These are phyloP conservation scores for Brenthis daphne DNA, from an alignment of 2,888 invertebrate species.

Conservation along the genomic window DNA sequence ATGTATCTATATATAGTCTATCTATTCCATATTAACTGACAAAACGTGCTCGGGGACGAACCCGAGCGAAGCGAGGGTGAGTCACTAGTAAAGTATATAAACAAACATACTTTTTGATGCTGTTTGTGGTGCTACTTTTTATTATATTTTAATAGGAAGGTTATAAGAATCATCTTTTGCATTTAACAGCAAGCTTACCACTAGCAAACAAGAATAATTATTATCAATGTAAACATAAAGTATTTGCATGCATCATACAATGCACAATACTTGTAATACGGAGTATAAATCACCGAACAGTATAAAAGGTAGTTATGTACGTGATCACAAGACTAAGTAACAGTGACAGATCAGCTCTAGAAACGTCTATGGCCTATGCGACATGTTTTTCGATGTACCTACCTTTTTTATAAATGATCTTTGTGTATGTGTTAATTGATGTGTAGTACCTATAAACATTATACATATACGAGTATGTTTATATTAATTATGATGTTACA, in stretches of 20 bases:
- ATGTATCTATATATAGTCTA: too few relatives aligned
- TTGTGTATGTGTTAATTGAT: neutral
- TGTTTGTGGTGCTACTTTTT: neutral
- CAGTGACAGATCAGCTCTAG: slow-evolving; percentile 12
- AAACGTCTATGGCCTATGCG: slow-evolving; percentile 13
- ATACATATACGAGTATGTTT: too few relatives aligned
- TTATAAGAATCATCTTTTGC: slow-evolving; percentile 3
- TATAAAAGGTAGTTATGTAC: slow-evolving; percentile 10
- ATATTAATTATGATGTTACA: too few relatives aligned
- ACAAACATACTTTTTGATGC: too few relatives aligned
- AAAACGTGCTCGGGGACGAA: too few relatives aligned
- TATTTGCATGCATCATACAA: slow-evolving; percentile 17
- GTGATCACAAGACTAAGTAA: slow-evolving; percentile 8
- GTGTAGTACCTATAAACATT: too few relatives aligned
- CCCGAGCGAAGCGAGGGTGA: too few relatives aligned
- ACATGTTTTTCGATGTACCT: slow-evolving; percentile 1
- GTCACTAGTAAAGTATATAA: too few relatives aligned
- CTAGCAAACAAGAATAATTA: neutral
- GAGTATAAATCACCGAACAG: neutral
- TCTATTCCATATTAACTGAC: too few relatives aligned
- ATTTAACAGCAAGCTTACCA: slow-evolving; percentile 1
- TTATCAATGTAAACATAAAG: slow-evolving; percentile 7
- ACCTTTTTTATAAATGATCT: neutral
- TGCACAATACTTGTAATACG: slow-evolving; percentile 7
- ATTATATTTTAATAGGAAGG: too few relatives aligned